These are phyloP conservation scores for Phrynocephalus forsythii DNA, from an alignment of 2,797 vertebrate species.

Conservation along the genomic window DNA sequence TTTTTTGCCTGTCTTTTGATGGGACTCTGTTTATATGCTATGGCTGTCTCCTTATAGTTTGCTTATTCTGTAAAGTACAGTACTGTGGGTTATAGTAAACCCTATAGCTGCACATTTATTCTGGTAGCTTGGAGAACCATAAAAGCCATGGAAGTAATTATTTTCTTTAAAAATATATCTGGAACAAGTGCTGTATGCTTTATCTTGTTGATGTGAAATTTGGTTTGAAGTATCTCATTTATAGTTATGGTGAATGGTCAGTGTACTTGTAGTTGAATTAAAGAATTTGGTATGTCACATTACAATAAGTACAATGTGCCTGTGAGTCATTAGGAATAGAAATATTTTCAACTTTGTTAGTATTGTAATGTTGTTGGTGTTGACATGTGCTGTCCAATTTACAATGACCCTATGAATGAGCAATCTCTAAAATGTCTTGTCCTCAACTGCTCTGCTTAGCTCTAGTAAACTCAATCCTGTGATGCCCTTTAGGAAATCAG, in stretches of 20 bases:
- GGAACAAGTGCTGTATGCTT: not conserved
- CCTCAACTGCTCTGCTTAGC: not conserved
- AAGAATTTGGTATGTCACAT: not conserved
- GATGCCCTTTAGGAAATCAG: no score
- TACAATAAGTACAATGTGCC: not conserved
- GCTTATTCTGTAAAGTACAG: constrained; percentile 41
- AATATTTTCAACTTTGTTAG: not conserved
- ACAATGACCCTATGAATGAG: no score
- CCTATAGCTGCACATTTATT: constrained; percentile 6
- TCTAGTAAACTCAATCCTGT: no score
- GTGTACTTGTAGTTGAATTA: not conserved
- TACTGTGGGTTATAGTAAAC: constrained; percentile 43
- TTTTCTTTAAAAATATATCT: not conserved
- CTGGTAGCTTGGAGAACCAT: constrained; percentile 16
- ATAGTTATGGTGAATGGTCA: not conserved
- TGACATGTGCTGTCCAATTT: no score
- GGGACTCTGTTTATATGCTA: constrained; percentile 39
- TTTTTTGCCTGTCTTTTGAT: constrained; percentile 17
- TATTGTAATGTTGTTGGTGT: not conserved
- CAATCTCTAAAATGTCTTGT: not conserved
- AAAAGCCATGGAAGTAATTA: not conserved
- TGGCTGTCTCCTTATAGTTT: not conserved
- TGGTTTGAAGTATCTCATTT: not conserved
- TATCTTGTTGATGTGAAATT: not conserved
- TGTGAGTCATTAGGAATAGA: not conserved